Evolutionary conservation across 1,140 invertebrate genomes (phyloP).

Genomic region (Drosophila melanogaster): Release_6_plus_ISO1_MT NT_033777.3:26706501-26707000

Average conservation of each 20-base stretch:
- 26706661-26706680: constrained; percentile 66
- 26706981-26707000: constrained; percentile 5
- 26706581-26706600: constrained; percentile 30
- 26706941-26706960: constrained; percentile 28
- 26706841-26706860: constrained; percentile 26
- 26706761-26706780: constrained; percentile 8
- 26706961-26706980: constrained; percentile 36
- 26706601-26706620: constrained; percentile 19
- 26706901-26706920: constrained; percentile 12
- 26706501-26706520: constrained; percentile 61
- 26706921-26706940: constrained; percentile 27
- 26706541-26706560: constrained; percentile 58
- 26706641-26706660: constrained; percentile 34
- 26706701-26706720: constrained; percentile 9
- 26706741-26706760: constrained; percentile 12
- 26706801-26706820: neutral
- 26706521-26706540: constrained; percentile 11
- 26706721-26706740: constrained; percentile 46
- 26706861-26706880: constrained; percentile 19
- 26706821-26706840: constrained; percentile 49
- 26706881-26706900: neutral
- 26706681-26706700: constrained; percentile 60
- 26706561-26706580: constrained; percentile 41
- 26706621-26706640: constrained; percentile 8
- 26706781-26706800: constrained; percentile 19